Evolutionary conservation across 2,797 vertebrate genomes (phyloP).

Genomic region (Apogon hyalosoma): DNA sequence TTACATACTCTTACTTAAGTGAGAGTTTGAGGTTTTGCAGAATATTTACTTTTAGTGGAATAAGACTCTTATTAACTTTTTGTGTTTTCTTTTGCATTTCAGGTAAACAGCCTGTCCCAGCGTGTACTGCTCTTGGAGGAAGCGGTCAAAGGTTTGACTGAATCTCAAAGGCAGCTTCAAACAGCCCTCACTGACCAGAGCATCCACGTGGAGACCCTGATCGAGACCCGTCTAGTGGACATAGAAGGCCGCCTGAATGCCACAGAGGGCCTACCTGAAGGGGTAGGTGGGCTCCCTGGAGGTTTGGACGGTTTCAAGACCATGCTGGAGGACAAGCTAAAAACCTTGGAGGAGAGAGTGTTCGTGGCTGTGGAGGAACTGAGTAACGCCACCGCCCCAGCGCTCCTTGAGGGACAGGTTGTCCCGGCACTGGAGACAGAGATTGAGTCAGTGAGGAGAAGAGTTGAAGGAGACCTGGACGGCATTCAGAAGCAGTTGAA

Average conservation of each 20-base stretch:
- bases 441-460: conserved; percentile 85
- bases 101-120: conserved; percentile 85
- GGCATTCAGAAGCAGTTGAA: conserved; percentile 89
- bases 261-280: conserved; percentile 77
- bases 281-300: conserved; percentile 65
- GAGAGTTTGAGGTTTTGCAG: no score
- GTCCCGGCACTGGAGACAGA: conserved; percentile 90
- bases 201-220: conserved; percentile 82
- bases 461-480: conserved; percentile 84
- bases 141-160: conserved; percentile 88
- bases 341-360: conserved; percentile 91
- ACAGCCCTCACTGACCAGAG: conserved; percentile 82
- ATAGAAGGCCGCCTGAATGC: conserved; percentile 88
- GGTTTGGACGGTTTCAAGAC: conserved; percentile 89
- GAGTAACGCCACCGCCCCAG: conserved; percentile 82
- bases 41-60: no score
- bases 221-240: conserved; percentile 88
- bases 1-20: no score
- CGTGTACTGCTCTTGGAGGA: conserved; percentile 91
- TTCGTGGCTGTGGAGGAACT: conserved; percentile 88
- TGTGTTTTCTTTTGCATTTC: conserved; percentile 21
- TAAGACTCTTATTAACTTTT: no score
- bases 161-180: conserved; percentile 88
- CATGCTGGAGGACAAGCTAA: conserved; percentile 91
- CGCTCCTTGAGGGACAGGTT: conserved; percentile 86